These are phyloP conservation scores for Lichenostomus cassidix DNA, from an alignment of 2,113 vertebrate species.

Conservation along the genomic window DNA sequence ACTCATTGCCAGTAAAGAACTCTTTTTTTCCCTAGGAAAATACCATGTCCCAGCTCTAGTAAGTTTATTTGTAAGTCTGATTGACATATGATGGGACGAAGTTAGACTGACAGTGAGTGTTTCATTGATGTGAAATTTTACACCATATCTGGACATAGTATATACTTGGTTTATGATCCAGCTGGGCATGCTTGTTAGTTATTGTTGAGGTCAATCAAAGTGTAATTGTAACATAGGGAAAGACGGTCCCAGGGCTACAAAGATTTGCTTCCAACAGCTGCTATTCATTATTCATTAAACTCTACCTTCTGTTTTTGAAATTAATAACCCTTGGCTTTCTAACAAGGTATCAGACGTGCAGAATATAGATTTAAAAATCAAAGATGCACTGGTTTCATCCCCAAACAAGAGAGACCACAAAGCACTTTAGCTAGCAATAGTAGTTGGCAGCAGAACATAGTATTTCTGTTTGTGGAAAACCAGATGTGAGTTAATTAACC, in stretches of 20 bases:
- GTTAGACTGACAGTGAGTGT: conserved; percentile 34
- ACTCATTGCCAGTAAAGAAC: not conserved
- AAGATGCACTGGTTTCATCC: conserved; percentile 20
- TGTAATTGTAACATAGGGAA: conserved; percentile 69
- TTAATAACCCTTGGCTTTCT: conserved; percentile 63
- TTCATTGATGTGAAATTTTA: conserved; percentile 68
- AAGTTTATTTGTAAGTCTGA: conserved; percentile 39
- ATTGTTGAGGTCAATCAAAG: conserved; percentile 72
- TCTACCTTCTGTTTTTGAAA: conserved; percentile 65
- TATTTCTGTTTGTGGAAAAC: conserved; percentile 28
- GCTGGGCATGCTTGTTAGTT: conserved; percentile 65
- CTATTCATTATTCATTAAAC: conserved; percentile 68
- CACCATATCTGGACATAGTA: conserved; percentile 53
- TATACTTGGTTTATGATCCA: conserved; percentile 59
- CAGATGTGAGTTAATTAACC: conserved; percentile 53
- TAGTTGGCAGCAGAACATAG: not conserved
- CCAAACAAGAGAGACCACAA: not conserved
- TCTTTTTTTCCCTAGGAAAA: not conserved
- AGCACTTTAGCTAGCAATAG: not conserved
- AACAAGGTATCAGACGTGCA: conserved; percentile 37
- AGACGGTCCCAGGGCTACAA: conserved; percentile 39
- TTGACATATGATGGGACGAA: not conserved
- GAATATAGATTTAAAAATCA: conserved; percentile 40
- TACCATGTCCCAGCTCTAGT: not conserved
- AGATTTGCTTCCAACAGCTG: conserved; percentile 67